phyloP scores from a whole-genome alignment of 2,888 invertebrate species.

The Trichogramma evanescens region DNA sequence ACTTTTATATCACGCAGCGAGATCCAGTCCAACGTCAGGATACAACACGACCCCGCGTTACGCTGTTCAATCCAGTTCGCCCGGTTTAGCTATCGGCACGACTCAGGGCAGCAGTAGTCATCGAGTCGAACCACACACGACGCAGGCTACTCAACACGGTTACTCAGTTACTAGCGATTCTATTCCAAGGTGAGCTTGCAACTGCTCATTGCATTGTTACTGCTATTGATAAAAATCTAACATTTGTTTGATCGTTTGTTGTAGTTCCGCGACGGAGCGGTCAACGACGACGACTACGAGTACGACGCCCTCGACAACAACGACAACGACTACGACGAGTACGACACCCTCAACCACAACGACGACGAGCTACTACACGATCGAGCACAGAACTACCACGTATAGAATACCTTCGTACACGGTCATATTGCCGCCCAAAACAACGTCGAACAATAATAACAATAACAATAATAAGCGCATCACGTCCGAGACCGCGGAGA shows the following conservation, averaged over 20 bases:
- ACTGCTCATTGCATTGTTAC: no score
- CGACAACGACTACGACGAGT: background rate
- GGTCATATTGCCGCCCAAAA: conserved; percentile 22
- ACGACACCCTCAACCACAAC: background rate
- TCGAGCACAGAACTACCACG: conserved; percentile 34
- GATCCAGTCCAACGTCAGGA: no score
- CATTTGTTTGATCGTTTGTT: no score
- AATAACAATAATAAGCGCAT: conserved; percentile 50
- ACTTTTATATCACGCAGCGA: background rate
- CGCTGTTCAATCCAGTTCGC: no score
- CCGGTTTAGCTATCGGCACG: no score
- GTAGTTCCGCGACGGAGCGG: conserved; percentile 38
- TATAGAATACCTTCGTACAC: conserved; percentile 18
- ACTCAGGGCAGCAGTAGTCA: no score
- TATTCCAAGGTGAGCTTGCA: no score
- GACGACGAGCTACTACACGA: conserved; percentile 19
- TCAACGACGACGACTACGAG: conserved; percentile 32
- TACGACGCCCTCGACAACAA: background rate
- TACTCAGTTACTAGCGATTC: no score
- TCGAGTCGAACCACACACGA: no score
- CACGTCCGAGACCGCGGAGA: conserved; percentile 65
- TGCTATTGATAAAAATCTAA: no score
- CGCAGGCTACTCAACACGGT: no score
- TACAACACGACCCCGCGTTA: no score
- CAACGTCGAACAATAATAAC: conserved; percentile 26